These are phyloP conservation scores for Dexiosoma caninum DNA, from an alignment of 2,888 invertebrate species.

Conservation along the genomic window DNA sequence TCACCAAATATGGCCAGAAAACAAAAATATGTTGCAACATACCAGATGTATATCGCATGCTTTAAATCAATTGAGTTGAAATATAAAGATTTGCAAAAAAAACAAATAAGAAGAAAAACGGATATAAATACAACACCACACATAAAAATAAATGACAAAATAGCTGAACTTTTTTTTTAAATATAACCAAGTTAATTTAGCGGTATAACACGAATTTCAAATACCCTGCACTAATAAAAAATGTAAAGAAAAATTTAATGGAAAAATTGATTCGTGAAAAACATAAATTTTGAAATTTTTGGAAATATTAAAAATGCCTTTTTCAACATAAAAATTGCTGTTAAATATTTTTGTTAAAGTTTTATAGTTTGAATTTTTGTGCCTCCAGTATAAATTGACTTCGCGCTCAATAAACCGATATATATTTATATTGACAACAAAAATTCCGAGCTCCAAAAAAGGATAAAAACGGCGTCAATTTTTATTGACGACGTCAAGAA, in stretches of 20 bases:
- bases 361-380: too few relatives aligned
- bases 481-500: too few relatives aligned
- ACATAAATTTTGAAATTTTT: too few relatives aligned
- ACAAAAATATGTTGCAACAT: conserved; percentile 32
- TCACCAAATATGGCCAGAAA: conserved; percentile 14
- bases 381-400: too few relatives aligned
- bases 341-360: too few relatives aligned
- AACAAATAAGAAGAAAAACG: conserved; percentile 29
- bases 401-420: too few relatives aligned
- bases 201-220: not conserved
- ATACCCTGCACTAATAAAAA: not conserved
- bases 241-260: not conserved
- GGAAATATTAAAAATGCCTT: too few relatives aligned
- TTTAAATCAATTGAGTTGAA: conserved; percentile 7
- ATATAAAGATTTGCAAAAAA: not conserved
- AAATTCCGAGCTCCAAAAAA: too few relatives aligned
- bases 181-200: not conserved
- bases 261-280: too few relatives aligned
- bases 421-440: too few relatives aligned
- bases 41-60: not conserved
- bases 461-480: too few relatives aligned
- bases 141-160: not conserved
- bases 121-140: conserved; percentile 6
- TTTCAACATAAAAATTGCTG: too few relatives aligned
- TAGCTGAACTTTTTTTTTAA: conserved; percentile 29